Evolutionary conservation across 2,888 invertebrate species (phyloP).

Genomic region (Drosophila suboccidentalis): DNA sequence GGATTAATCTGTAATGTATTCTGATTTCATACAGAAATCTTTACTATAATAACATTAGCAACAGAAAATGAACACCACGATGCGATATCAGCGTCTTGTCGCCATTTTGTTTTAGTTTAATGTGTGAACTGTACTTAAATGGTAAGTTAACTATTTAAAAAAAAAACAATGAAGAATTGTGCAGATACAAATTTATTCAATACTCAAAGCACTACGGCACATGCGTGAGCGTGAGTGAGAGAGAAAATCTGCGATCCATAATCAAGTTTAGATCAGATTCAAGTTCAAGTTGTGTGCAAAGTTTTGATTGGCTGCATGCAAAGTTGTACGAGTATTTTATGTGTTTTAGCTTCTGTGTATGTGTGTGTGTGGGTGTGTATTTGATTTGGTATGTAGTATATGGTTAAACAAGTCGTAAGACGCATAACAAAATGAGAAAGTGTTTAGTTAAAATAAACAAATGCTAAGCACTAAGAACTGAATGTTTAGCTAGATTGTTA

Average conservation of each 20-base stretch:
- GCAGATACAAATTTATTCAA: constrained; percentile 17
- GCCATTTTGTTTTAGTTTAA: constrained; percentile 22
- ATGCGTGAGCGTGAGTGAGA: constrained; percentile 30
- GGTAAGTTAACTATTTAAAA: constrained; percentile 11
- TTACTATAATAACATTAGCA: neutral
- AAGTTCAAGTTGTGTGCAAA: constrained; percentile 46
- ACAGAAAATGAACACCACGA: neutral
- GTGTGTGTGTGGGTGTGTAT: constrained; percentile 20
- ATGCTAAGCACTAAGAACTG: constrained; percentile 52
- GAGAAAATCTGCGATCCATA: constrained; percentile 28
- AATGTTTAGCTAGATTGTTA: constrained; percentile 39
- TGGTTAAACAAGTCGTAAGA: constrained; percentile 54
- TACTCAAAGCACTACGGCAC: constrained; percentile 5
- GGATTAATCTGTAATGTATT: neutral
- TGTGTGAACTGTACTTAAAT: constrained; percentile 8
- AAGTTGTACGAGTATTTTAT: constrained; percentile 20
- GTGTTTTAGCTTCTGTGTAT: constrained; percentile 20
- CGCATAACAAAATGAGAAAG: constrained; percentile 69
- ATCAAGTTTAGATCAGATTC: constrained; percentile 45
- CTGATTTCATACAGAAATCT: neutral
- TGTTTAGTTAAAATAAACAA: constrained; percentile 46
- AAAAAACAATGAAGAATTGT: constrained; percentile 11
- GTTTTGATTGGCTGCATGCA: constrained; percentile 55
- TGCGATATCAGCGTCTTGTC: neutral
- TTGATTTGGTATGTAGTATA: constrained; percentile 23